Evolutionary conservation across 2,797 vertebrate genomes (phyloP).

Genomic region (Cyclopterus lumpus): DNA sequence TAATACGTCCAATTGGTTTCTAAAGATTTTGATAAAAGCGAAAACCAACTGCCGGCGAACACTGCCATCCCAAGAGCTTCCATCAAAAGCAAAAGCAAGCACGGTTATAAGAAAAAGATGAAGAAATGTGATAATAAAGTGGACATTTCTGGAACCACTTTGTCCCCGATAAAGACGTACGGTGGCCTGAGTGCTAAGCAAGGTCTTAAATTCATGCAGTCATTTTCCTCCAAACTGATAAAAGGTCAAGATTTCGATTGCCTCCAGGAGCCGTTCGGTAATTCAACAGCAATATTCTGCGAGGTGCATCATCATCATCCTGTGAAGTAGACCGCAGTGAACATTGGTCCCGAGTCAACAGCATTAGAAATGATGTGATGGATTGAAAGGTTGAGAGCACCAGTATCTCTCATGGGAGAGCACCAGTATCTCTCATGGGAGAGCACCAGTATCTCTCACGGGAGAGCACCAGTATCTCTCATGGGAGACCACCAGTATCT

Average conservation of each 20-base stretch:
- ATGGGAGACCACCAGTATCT: too few species aligned
- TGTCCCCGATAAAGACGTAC: slow-evolving; percentile 2
- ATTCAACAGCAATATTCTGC: slow-evolving; percentile 46
- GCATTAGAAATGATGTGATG: slow-evolving; percentile 61
- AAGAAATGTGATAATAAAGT: background rate
- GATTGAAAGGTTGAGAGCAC: slow-evolving; percentile 56
- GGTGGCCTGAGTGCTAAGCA: slow-evolving; percentile 4
- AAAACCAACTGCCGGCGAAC: background rate
- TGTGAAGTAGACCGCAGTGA: slow-evolving; percentile 37
- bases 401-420: slow-evolving; percentile 32
- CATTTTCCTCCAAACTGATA: slow-evolving; percentile 35
- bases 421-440: slow-evolving; percentile 32
- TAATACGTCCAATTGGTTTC: background rate
- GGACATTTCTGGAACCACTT: slow-evolving; percentile 2
- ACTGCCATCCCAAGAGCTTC: background rate
- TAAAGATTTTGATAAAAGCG: background rate
- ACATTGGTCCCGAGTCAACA: slow-evolving; percentile 48
- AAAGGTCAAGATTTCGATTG: slow-evolving; percentile 47
- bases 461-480: too few species aligned
- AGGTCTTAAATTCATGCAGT: slow-evolving; percentile 23
- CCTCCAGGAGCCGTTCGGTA: slow-evolving; percentile 53
- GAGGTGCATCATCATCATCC: slow-evolving; percentile 46
- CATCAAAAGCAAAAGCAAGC: background rate
- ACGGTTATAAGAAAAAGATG: background rate
- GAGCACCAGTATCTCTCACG: background rate